These are phyloP conservation scores for Bos taurus DNA, from an alignment of 2,113 vertebrate species.

Conservation along the genomic window ARS-UCD2.0 NC_037342.1:9229501-9230000, in stretches of 20 bases:
- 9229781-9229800: neutral
- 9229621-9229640: neutral
- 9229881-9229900: neutral
- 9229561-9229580: neutral
- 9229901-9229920: neutral
- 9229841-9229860: neutral
- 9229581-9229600: neutral
- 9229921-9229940: neutral
- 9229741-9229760: neutral
- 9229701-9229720: neutral
- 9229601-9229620: neutral
- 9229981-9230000: neutral
- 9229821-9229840: neutral
- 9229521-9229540: conserved; percentile 95
- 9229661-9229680: neutral
- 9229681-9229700: neutral
- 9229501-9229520: conserved; percentile 99
- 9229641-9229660: neutral
- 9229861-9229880: neutral
- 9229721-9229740: fast-evolving
- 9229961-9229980: neutral
- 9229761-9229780: neutral
- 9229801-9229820: neutral
- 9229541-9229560: conserved; percentile 78
- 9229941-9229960: neutral